Base-by-base conservation (phyloP, 2,797 vertebrate genomes). In the Hydrolagus colliei region DNA sequence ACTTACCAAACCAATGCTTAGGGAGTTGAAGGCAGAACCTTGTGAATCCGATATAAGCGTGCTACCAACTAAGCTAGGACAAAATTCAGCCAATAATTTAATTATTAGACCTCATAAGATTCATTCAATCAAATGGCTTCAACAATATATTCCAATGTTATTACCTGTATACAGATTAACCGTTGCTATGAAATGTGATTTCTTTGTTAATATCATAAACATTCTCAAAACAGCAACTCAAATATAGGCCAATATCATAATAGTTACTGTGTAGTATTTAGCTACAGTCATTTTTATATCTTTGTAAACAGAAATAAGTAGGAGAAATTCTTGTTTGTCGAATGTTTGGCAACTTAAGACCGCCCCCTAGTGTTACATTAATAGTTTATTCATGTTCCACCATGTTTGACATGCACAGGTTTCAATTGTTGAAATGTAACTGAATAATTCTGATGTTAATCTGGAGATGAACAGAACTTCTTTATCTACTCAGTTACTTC, bases 351-450 rank as follows among this genome's bases (percentile, higher is more conserved):
- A 20, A 84, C 79, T 84, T 71, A 84, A 84, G 32, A 71, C 79
- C 79, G 79, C 79, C 79, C 79, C 68, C 79, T 84, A 71, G 79
- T 84, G 79, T 41, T 20, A 71, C 9, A 18, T 16, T 65, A 80
- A 20, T 67, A 41, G 65, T 68, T 41, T 84, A 20, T 71, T 71
- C 65, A n/a, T 68, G 32, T 16, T 71, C 79, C 65, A 71, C 16
- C 71, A 20, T 18, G 71, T 84, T 71, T 41, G 27, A 71, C 20
- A 1, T 68, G n/a, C 35, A 11, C 18, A 32, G 32, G 16, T 5
- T 84, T 71, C 11, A 35, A 32, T 35, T 71, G 32, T 4, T 10
- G 52, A 35, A 41, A 68, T 84, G 71, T 68, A 84, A 67, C 79
- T 71, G 79, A 71, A 84, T 84, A 84, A 52, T 84, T 84, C 18